Base-by-base conservation (phyloP, 2,113 vertebrate species). In the Synodontis membranacea region DNA sequence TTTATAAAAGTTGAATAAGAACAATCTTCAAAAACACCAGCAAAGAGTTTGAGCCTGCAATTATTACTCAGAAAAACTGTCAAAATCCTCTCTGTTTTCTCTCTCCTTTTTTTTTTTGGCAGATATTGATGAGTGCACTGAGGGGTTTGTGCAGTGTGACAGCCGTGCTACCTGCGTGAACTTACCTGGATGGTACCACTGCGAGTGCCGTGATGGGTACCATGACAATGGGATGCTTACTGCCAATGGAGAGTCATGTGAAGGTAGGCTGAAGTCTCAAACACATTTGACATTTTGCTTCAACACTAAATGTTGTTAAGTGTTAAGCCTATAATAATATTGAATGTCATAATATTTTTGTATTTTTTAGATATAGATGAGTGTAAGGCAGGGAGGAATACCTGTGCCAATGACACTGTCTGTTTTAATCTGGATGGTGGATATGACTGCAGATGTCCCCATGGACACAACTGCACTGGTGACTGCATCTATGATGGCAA, bases 111-210 rank as follows among this genome's bases (percentile, higher is more conserved):
- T n/a, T n/a, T n/a, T n/a, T n/a, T n/a, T n/a, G n/a, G 90, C 93
- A 99, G 98, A 99, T 90, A 99, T 99, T 58, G 97, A 99, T 83
- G 98, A 99, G 94, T 99, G 98, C 92, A 94, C 94, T 0, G 96
- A 98, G 74, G 97, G 97, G 87, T 98, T 99, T 91, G 96, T 99
- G 88, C 96, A 99, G 91, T 99, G 98, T 2, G 97, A 99, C 94
- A 97, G 96, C 91, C 97, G 96, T 89, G 97, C 98, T 88, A 96
- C 94, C 93, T 99, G 98, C 93, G 95, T 99, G 90, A 99, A 99
- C 94, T 94, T 99, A 92, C 98, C 98, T 28, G 98, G 98, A 14
- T 99, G 98, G 98, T 99, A 98, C 94, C 98, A 99, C 94, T 99
- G 98, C 0, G 97, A 99, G 86, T 99, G 98, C 91, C 96, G 97